Base-by-base conservation (phyloP, 2,113 vertebrate species). In the Clarias macrocephalus region DNA sequence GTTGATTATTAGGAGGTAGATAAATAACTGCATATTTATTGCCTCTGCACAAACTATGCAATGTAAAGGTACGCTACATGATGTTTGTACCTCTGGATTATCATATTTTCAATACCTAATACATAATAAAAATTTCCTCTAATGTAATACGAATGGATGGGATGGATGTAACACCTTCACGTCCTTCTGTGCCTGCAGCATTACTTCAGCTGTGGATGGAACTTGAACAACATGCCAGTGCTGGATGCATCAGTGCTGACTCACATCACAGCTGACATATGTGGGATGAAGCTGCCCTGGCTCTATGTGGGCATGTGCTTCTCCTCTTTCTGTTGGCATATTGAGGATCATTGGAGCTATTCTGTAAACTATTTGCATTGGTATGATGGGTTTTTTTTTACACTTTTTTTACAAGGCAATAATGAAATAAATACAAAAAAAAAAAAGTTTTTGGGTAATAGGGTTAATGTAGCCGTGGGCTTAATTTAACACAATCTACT, bases 341-440 rank as follows among this genome's bases (percentile, higher is more conserved):
- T 99, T 83, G 98, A 99, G 90, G 98, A 99, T 93, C 98, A 99
- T 84, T 99, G 98, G 98, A 99, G 98, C 94, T 99, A 99, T 90
- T 99, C 98, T 0, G 97, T 99, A 88, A 99, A 99, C 92, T 99
- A 99, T 89, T 94, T 99, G 89, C 98, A 99, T 89, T 99, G 98
- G 98, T 99, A 77, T n/a, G 54, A 33, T 5, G 2, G n/a, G 3
- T 54, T n/a, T 62, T 57, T 37, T 75, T 85, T 54, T n/a, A 59
- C 65, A 42, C 33, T 42, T 6, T 2, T n/a, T n/a, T n/a, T n/a
- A n/a, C n/a, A 3, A 18, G 54, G 21, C 9, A 60, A 52, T 52
- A 21, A 70, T 19, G 30, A 72, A 57, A 56, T 9, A 57, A 70
- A 83, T 30, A 8, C 10, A 21, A n/a, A n/a, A 60, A 21, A 33